Evolutionary conservation across 35 echinoderm and acorn worm genomes (phyloP).

Genomic region (Acanthaster planci): DNA sequence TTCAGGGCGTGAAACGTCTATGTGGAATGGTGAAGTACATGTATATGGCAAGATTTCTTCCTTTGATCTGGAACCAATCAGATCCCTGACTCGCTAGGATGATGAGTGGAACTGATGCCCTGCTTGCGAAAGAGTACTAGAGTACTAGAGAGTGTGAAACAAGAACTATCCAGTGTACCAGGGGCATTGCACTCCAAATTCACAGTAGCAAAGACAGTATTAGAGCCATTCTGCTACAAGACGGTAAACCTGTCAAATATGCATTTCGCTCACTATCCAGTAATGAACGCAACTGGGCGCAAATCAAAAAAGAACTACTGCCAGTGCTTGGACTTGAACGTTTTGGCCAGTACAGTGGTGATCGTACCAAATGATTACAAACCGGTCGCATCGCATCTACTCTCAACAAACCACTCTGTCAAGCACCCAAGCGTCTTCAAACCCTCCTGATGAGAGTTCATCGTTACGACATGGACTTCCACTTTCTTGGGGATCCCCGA

Average conservation of each 20-base stretch:
- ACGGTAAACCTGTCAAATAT: conserved; percentile 57
- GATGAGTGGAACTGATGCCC: neutral
- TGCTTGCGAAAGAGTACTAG: conserved; percentile 33
- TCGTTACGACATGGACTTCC: conserved; percentile 56
- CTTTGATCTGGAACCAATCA: conserved; percentile 32
- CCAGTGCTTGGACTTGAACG: conserved; percentile 43
- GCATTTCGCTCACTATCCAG: conserved; percentile 57
- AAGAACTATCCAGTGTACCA: neutral
- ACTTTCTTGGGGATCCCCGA: conserved; percentile 31
- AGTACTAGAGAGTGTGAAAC: conserved; percentile 43
- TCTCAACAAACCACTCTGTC: conserved; percentile 53
- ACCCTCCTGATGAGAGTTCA: conserved; percentile 49
- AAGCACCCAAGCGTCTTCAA: conserved; percentile 61
- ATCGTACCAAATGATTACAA: conserved; percentile 64
- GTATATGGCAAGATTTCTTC: conserved; percentile 64
- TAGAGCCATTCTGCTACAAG: conserved; percentile 58
- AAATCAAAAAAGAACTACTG: conserved; percentile 63
- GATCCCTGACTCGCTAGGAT: conserved; percentile 29
- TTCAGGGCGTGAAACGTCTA: conserved; percentile 31
- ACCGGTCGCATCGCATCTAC: conserved; percentile 57
- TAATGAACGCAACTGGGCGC: conserved; percentile 53
- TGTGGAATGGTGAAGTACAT: conserved; percentile 52
- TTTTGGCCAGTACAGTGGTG: conserved; percentile 63
- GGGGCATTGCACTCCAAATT: conserved; percentile 42
- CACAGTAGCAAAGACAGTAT: conserved; percentile 54